phyloP scores from a whole-genome alignment of 2,113 vertebrate genomes.

The Protomyctophum bolini region DNA sequence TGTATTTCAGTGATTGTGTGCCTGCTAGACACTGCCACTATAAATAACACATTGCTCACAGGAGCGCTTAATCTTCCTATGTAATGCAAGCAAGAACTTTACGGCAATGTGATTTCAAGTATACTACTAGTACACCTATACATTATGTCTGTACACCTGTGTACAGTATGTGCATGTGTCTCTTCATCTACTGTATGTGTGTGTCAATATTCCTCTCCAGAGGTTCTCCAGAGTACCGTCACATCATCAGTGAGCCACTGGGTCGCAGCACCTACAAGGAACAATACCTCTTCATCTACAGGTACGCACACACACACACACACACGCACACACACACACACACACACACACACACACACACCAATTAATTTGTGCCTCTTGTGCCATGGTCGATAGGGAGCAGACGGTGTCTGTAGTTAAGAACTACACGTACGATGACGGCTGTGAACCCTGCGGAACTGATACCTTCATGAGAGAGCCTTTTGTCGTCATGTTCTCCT shows the following conservation, averaged over 20 bases:
- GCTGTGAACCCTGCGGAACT: conserved; percentile 75
- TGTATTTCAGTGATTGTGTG: not conserved
- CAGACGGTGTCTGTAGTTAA: conserved; percentile 76
- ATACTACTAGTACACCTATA: not conserved
- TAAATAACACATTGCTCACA: too few relatives aligned
- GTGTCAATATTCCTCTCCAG: conserved; percentile 61
- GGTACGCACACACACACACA: conserved; percentile 57
- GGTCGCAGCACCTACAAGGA: conserved; percentile 87
- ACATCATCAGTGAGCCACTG: conserved; percentile 83
- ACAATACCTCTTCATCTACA: conserved; percentile 90
- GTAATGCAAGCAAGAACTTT: too few relatives aligned
- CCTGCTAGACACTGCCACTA: not conserved
- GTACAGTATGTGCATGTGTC: not conserved
- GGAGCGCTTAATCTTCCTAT: too few relatives aligned
- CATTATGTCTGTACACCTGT: not conserved
- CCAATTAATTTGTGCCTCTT: not conserved
- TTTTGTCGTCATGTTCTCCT: conserved; percentile 88
- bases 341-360: too few relatives aligned
- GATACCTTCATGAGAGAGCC: conserved; percentile 89
- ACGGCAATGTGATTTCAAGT: not conserved
- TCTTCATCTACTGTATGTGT: not conserved
- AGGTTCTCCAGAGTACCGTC: conserved; percentile 62
- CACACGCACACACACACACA: too few relatives aligned
- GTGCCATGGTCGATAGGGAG: conserved; percentile 67
- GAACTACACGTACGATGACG: conserved; percentile 85